These are phyloP conservation scores for Platanista minor DNA, from an alignment of 2,113 vertebrate species.

Conservation along the genomic window DNA sequence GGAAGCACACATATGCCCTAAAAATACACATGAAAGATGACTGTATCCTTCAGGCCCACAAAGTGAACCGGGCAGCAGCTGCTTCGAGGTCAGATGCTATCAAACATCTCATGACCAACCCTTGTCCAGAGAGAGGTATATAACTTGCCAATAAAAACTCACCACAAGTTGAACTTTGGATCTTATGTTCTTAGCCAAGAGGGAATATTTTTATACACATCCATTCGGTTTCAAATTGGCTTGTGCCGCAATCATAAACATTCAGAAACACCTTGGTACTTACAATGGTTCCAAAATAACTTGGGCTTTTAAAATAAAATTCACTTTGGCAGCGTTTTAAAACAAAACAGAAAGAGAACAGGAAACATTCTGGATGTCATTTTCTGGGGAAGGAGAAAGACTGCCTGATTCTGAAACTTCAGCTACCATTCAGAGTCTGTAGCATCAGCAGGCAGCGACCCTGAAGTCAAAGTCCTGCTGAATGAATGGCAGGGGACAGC, in stretches of 20 bases:
- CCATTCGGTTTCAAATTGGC: conserved; percentile 67
- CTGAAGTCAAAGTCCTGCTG: not conserved
- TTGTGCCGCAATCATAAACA: conserved; percentile 64
- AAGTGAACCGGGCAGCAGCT: accelerated
- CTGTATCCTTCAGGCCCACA: not conserved
- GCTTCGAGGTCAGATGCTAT: conserved; percentile 40
- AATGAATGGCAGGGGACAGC: not conserved
- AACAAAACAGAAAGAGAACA: conserved; percentile 64
- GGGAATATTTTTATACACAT: conserved; percentile 66
- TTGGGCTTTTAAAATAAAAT: conserved; percentile 52
- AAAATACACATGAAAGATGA: conserved; percentile 25
- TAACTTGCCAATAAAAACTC: conserved; percentile 59
- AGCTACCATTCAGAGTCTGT: not conserved
- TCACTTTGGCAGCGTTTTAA: conserved; percentile 65
- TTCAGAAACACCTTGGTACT: conserved; percentile 72
- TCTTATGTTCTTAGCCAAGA: conserved; percentile 56
- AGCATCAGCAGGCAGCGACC: not conserved
- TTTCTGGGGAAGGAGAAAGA: conserved; percentile 49
- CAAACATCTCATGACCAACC: conserved; percentile 27
- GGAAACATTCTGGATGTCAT: conserved; percentile 34
- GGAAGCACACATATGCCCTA: conserved; percentile 41
- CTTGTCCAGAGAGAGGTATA: conserved; percentile 33
- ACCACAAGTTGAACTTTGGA: conserved; percentile 64
- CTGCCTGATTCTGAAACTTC: conserved; percentile 28
- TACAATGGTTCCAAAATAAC: conserved; percentile 66